Evolutionary conservation across 1,140 invertebrate species (phyloP), one percentile per base, ranked within the genome.

Genomic region (Helicoverpa zea): DNA sequence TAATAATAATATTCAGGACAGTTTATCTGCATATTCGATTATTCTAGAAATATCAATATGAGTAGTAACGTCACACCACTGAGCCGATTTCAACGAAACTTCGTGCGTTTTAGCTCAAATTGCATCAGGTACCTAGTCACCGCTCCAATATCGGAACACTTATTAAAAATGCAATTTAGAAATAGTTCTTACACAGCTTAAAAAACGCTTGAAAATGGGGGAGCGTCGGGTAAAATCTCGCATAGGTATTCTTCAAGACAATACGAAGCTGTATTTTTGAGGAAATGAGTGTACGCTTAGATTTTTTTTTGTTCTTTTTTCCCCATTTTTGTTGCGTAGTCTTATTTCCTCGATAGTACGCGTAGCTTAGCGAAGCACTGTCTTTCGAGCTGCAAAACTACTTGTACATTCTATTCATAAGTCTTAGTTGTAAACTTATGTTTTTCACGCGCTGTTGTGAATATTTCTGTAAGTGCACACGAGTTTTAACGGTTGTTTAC

Each of bases 361-460:
- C 16, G 10, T 56, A 58, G 29, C 29, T 14, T 59, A 74, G 54
- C 72, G n/a, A 74, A 54, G 68, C 68, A 72, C 18, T 63, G n/a
- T 75, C 16, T 49, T 75, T 51, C 18, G 35, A 58, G 70, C 58
- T 75, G 74, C 74, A 14, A 52, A 5, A 52, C 74, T 76, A 76
- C 59, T 77, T 64, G 74, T 77, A 77, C 59, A 77, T 77, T 77
- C 59, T 77, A 77, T n/a, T 77, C 30, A n/a, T 73, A 73, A 73
- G 70, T 73, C 54, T 75, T 75, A 75, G 73, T 59, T 75, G 73
- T 75, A 75, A 75, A 49, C 29, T 61, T 72, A 51, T 30, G 30
- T 73, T 72, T 54, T 74, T 58, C 73, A 61, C 58, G 73, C 73
- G 73, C 73, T 75, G 73, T 75, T 75, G 73, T 75, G 73, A 75